A percentile compares a stretch with the other conserved stretches of the same genome.
Conservation (phyloP, 2,888 invertebrate genomes). For the Ligdia adustata region DNA sequence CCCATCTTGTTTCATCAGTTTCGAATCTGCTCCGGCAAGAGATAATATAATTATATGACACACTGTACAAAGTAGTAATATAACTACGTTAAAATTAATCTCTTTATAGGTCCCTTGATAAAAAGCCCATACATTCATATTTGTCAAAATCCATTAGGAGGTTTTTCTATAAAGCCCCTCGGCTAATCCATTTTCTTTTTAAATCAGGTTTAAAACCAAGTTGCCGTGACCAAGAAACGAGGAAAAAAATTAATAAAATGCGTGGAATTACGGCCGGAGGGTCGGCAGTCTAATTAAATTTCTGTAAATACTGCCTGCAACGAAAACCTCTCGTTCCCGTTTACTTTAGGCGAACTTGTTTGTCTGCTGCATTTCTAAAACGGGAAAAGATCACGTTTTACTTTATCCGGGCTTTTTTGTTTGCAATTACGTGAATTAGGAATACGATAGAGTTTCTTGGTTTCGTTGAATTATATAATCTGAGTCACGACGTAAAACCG, state of each 20-base stretch:
- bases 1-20: too few species aligned
- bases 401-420: background rate
- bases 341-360: constrained; percentile 51
- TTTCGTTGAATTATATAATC: too few species aligned
- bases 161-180: constrained; percentile 8
- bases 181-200: constrained; percentile 23
- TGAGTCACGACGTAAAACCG: too few species aligned
- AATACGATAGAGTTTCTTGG: background rate
- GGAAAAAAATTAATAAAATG: constrained; percentile 46
- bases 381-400: constrained; percentile 24
- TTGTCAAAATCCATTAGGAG: constrained; percentile 7
- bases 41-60: background rate
- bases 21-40: too few species aligned
- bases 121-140: background rate
- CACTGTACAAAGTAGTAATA: background rate
- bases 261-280: constrained; percentile 43
- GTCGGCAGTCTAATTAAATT: constrained; percentile 61
- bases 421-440: background rate
- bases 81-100: background rate
- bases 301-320: constrained; percentile 54
- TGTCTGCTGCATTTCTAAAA: constrained; percentile 44
- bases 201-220: constrained; percentile 28
- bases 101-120: background rate
- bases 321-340: constrained; percentile 33
- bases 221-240: constrained; percentile 35